A percentile compares a stretch with the other conserved stretches of the same genome.
Evolutionary conservation across 2,888 invertebrate genomes (phyloP).

Genomic region (Sphaeridia pumilis): DNA sequence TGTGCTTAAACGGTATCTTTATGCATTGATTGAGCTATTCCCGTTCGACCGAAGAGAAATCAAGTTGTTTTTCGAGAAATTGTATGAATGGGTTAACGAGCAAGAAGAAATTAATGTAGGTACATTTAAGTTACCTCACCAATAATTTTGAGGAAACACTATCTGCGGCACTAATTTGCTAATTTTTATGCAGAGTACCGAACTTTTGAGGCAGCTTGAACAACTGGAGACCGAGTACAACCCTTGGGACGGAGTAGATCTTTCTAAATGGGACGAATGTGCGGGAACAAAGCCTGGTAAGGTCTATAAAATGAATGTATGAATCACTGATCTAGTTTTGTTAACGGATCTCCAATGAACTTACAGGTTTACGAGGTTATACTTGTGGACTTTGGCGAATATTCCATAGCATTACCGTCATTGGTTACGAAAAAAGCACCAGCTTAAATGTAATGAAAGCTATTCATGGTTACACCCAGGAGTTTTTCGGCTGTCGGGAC

Average conservation of each 20-base stretch:
- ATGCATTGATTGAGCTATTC: constrained; percentile 61
- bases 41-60: constrained; percentile 61
- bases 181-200: constrained; percentile 46
- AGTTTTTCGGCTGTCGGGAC: constrained; percentile 88
- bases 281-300: constrained; percentile 54
- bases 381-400: constrained; percentile 91
- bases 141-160: too few relatives aligned
- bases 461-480: constrained; percentile 74
- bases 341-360: too few relatives aligned
- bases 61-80: constrained; percentile 48
- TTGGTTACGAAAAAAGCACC: constrained; percentile 46
- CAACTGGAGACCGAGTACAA: constrained; percentile 35
- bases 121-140: neutral
- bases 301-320: too few relatives aligned
- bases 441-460: constrained; percentile 52
- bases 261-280: constrained; percentile 63
- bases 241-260: constrained; percentile 33
- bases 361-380: constrained; percentile 59
- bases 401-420: constrained; percentile 83
- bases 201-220: constrained; percentile 49
- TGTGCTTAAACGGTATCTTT: constrained; percentile 62
- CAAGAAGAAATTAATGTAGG: constrained; percentile 39
- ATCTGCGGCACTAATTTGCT: too few relatives aligned
- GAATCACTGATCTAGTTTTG: too few relatives aligned
- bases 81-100: constrained; percentile 47